Base-by-base conservation (phyloP, 2,888 invertebrate genomes). In the Brenthis daphne region DNA sequence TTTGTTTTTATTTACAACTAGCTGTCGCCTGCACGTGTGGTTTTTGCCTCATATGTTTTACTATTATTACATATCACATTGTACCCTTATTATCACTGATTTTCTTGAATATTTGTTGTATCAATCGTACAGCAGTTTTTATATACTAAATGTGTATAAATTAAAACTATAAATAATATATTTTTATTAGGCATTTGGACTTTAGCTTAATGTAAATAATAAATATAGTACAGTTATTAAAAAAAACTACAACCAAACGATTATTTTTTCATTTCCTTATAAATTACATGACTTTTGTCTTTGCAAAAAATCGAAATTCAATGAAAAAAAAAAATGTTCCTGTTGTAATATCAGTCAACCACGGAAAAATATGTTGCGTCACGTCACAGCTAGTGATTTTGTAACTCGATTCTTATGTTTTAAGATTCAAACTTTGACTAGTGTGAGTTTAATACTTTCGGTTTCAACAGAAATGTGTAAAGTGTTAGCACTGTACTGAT, bases 381-480 rank as follows among this genome's bases (percentile, higher is more conserved):
- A 72, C 63, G 64, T 68, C 67, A 68, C 65, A 67, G 63, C 24
- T 29, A 65, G 51, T 54, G 63, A 72, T 67, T 72, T 53, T 50
- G 67, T 57, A 71, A 70, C 64, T 70, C 57, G 66, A 65, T 50
- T 64, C 68, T 71, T 70, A 65, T 70, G 63, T 61, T 68, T 65
- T 67, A 69, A 55, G 55, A 60, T 58, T 57, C 65, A 69, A 69
- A 67, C 50, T 67, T 63, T 60, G 60, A 67, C 61, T 20, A 58
- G 43, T 57, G 65, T 64, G 51, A 70, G 65, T 57, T 70, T 56
- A 58, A 64, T 66, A 85, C 78, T 77, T 85, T 90, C 86, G 78
- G 82, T 91, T 90, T 89, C 88, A 76, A 85, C 87, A 89, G 82
- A 82, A 82, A 76, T 80, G 83, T 83, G 83, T 85, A 84, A 85